Conservation (phyloP, 1,140 invertebrate species). For the Anagrus nilaparvatae region DNA sequence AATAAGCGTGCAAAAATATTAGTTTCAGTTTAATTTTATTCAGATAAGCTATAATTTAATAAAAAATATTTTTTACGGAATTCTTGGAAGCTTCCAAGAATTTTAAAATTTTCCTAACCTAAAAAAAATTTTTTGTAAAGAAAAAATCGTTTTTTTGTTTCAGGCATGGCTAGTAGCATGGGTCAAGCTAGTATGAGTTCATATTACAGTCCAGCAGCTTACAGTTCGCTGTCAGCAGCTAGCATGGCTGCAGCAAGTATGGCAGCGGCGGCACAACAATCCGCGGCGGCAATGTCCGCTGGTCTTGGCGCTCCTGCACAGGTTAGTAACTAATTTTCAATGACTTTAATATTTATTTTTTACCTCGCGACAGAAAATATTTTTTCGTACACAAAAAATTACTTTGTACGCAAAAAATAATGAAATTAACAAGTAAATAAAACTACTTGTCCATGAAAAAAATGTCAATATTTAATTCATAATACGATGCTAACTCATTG, state of each 20-base stretch:
- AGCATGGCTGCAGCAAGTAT: slow-evolving; percentile 54
- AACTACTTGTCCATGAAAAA: no score
- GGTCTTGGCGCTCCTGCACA: slow-evolving; percentile 47
- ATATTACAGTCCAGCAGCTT: slow-evolving; percentile 54
- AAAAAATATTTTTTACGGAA: no score
- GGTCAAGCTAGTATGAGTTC: slow-evolving; percentile 49
- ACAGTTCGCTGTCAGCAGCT: slow-evolving; percentile 50
- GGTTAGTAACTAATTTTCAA: slow-evolving; percentile 37
- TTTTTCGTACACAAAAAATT: not conserved
- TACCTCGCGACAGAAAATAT: not conserved
- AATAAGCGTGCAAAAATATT: no score
- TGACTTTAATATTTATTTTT: slow-evolving; percentile 2
- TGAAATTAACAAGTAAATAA: no score
- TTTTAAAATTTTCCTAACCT: no score
- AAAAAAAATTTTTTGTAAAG: not conserved
- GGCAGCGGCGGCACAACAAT: slow-evolving; percentile 51
- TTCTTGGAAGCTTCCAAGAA: no score
- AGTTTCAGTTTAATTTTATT: no score
- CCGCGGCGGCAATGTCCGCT: slow-evolving; percentile 48
- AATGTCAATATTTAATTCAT: no score
- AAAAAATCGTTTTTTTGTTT: slow-evolving; percentile 15
- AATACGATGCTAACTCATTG: no score
- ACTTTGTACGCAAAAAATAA: no score
- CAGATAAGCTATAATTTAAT: no score
- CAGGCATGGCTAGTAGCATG: slow-evolving; percentile 53